These are phyloP conservation scores for Heliconius melpomene DNA, from an alignment of 1,140 invertebrate genomes.

Conservation along the genomic window DNA sequence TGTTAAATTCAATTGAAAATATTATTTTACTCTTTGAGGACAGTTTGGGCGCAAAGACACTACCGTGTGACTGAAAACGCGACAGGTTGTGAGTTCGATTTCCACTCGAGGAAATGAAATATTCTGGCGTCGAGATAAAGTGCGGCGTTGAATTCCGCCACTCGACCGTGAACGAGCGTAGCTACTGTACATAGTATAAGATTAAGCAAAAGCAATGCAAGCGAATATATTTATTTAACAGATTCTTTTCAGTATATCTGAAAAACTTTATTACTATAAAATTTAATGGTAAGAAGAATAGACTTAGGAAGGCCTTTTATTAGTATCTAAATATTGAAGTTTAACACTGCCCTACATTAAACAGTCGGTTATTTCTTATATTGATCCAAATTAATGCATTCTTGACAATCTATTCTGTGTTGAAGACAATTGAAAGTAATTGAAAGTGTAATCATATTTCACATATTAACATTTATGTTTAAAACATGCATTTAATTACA, in stretches of 20 bases:
- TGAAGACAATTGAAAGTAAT: constrained; percentile 13
- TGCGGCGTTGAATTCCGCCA: no score
- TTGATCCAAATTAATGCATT: constrained; percentile 2
- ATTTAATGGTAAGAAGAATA: background rate
- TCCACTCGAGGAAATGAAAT: no score
- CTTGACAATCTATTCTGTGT: background rate
- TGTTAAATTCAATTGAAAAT: background rate
- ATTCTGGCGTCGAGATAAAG: no score
- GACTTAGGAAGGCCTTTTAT: background rate
- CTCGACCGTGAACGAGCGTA: no score
- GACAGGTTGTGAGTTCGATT: no score
- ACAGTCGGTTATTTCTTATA: background rate
- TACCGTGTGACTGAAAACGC: no score
- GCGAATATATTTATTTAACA: background rate
- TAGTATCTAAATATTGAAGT: background rate
- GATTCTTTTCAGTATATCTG: background rate
- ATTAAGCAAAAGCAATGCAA: no score
- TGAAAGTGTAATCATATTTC: background rate
- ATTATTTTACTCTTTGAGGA: no score
- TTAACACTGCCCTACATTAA: background rate
- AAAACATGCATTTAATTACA: background rate
- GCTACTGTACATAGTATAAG: no score
- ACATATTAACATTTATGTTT: background rate
- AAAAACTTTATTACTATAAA: background rate
- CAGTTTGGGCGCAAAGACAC: no score